phyloP scores from a whole-genome alignment of 2,797 vertebrate species.

The Cyprinella venusta region DNA sequence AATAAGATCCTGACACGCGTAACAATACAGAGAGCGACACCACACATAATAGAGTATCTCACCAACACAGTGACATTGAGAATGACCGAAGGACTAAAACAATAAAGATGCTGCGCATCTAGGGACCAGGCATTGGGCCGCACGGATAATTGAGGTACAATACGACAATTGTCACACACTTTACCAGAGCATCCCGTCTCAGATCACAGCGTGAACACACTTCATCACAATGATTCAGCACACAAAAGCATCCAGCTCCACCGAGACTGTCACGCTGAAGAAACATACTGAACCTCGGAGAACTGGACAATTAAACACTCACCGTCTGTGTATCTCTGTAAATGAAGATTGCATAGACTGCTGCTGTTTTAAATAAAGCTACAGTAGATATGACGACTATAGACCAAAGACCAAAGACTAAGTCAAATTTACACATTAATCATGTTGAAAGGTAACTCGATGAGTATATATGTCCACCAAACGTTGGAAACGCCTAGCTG shows the following conservation, averaged over 20 bases:
- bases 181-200: not conserved
- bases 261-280: slow-evolving; percentile 2
- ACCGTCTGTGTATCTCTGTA: not conserved
- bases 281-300: not conserved
- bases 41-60: slow-evolving; percentile 17
- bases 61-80: slow-evolving; percentile 1
- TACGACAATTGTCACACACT: slow-evolving; percentile 19
- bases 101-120: slow-evolving; percentile 1
- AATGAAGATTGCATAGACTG: not conserved
- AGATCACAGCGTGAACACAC: not conserved
- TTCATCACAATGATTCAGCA: slow-evolving; percentile 24
- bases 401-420: not conserved
- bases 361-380: not conserved
- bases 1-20: slow-evolving; percentile 23
- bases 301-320: not conserved
- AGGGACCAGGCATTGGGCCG: slow-evolving; percentile 17
- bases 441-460: no score
- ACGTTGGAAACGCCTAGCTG: no score
- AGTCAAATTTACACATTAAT: no score
- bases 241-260: not conserved
- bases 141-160: slow-evolving; percentile 36
- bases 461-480: no score
- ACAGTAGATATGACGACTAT: not conserved
- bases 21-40: not conserved
- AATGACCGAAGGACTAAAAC: not conserved